Conservation (phyloP, 2,113 vertebrate genomes). For the Centropus bengalensis region DNA sequence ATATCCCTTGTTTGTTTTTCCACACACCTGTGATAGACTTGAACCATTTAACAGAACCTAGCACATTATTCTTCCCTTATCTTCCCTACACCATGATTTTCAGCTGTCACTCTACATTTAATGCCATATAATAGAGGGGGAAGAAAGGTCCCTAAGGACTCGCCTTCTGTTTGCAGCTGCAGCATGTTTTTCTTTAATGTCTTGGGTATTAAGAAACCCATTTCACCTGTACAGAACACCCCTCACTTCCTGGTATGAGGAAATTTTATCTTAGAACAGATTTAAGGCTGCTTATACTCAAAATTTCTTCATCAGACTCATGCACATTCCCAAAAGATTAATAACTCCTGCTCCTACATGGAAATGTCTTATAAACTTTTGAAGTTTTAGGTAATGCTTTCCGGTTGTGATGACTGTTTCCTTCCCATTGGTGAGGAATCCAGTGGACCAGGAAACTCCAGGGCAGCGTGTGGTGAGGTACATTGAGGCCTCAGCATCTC, state of each 20-base stretch:
- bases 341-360: background rate
- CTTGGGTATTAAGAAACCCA: background rate
- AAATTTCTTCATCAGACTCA: background rate
- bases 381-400: background rate
- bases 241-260: background rate
- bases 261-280: background rate
- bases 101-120: background rate
- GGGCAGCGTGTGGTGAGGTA: background rate
- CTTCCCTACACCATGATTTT: background rate
- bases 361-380: background rate
- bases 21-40: background rate
- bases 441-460: background rate
- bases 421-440: background rate
- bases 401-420: background rate
- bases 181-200: background rate
- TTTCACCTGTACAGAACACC: background rate
- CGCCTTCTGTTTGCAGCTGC: background rate
- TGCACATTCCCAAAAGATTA: background rate
- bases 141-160: background rate
- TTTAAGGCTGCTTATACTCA: background rate
- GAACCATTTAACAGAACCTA: conserved; percentile 17
- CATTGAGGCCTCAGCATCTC: background rate
- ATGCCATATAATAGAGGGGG: background rate
- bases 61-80: conserved; percentile 28
- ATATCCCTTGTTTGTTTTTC: conserved; percentile 51